Conservation (phyloP, 2,113 vertebrate genomes). For the Aldabrachelys gigantea region DNA sequence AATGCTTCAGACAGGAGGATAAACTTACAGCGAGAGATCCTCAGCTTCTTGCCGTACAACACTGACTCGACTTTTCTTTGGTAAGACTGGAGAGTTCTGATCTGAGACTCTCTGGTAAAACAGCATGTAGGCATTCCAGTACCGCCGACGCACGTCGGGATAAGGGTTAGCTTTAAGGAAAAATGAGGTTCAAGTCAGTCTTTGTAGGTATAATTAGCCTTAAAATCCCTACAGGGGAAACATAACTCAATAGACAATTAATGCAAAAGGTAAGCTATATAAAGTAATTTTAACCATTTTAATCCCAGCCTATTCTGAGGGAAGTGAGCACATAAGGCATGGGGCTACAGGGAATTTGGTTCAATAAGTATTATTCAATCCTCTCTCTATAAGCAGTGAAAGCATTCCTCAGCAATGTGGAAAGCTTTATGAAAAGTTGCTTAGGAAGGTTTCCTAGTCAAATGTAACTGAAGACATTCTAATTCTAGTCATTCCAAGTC, state of each 20-base stretch:
- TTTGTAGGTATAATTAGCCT: neutral
- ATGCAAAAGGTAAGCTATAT: accelerated
- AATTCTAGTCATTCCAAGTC: neutral
- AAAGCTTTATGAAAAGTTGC: neutral
- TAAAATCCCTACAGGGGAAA: neutral
- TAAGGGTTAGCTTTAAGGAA: constrained; percentile 90
- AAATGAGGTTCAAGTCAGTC: neutral
- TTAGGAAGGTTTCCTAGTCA: neutral
- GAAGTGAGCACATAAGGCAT: neutral
- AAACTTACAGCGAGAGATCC: constrained; percentile 93
- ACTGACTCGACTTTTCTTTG: constrained; percentile 97
- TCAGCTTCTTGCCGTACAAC: constrained; percentile 97
- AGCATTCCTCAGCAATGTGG: neutral
- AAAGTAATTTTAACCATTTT: neutral
- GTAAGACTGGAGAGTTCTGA: constrained; percentile 94
- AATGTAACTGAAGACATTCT: neutral
- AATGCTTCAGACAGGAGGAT: neutral
- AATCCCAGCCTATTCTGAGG: neutral
- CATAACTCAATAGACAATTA: neutral
- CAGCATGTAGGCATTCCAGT: constrained; percentile 99
- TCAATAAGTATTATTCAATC: neutral
- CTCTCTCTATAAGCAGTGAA: neutral
- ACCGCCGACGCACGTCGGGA: constrained; percentile 93
- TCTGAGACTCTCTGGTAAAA: constrained; percentile 98
- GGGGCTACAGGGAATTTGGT: neutral